These are phyloP conservation scores for Leiothrix lutea DNA, from an alignment of 2,113 vertebrate species.

Conservation along the genomic window DNA sequence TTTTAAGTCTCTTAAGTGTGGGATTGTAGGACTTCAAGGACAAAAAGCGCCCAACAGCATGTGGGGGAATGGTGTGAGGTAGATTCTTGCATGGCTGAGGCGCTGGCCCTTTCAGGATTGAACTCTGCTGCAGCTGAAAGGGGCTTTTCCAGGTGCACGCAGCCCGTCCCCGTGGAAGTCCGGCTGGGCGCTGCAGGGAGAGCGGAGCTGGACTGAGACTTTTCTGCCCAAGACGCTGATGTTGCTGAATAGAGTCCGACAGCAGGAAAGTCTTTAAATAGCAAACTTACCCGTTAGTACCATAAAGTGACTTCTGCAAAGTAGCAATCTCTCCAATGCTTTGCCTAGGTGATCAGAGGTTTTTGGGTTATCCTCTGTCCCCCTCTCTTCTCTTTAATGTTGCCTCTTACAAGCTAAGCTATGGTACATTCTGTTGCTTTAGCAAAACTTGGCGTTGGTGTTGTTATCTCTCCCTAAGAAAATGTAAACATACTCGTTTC, in stretches of 20 bases:
- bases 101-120: background rate
- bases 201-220: rapidly evolving
- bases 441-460: background rate
- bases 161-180: background rate
- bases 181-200: background rate
- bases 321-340: rapidly evolving
- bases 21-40: background rate
- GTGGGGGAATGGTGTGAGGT: background rate
- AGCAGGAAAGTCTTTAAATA: background rate
- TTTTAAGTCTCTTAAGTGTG: background rate
- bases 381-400: background rate
- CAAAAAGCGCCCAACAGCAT: too few species aligned
- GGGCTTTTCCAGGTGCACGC: background rate
- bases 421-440: background rate
- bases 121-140: background rate
- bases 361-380: background rate
- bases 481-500: background rate
- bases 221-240: background rate
- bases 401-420: background rate
- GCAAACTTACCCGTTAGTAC: background rate
- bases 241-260: background rate
- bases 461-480: background rate
- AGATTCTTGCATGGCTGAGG: background rate
- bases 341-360: background rate
- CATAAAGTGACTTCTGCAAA: background rate